phyloP scores from a whole-genome alignment of 2,113 vertebrate genomes.

The Phoxinus phoxinus region DNA sequence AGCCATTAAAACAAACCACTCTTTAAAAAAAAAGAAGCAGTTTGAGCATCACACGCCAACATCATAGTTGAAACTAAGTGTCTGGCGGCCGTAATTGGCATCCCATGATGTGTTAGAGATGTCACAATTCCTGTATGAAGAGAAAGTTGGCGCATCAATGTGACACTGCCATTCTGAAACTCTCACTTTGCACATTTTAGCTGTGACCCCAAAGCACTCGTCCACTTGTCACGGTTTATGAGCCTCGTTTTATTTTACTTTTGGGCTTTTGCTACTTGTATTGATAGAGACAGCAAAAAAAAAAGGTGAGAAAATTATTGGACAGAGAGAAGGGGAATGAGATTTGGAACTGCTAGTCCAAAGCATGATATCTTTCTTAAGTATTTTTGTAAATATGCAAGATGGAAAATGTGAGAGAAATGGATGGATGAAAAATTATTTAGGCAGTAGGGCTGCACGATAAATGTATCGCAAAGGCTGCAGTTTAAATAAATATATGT shows the following conservation, averaged over 20 bases:
- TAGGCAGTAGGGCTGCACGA: background rate
- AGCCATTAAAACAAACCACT: constrained; percentile 24
- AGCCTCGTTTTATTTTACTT: background rate
- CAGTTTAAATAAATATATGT: background rate
- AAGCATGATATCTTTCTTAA: no score
- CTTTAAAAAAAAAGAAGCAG: background rate
- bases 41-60: background rate
- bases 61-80: constrained; percentile 32
- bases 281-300: background rate
- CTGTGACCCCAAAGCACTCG: background rate
- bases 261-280: background rate
- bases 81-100: constrained; percentile 24
- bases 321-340: background rate
- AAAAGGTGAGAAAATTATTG: background rate
- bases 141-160: background rate
- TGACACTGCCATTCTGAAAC: background rate
- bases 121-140: background rate
- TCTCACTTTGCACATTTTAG: background rate
- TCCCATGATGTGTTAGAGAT: constrained; percentile 20
- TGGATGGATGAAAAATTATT: background rate
- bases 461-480: background rate
- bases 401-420: background rate
- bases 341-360: background rate
- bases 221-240: background rate
- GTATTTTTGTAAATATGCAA: background rate